Base-by-base conservation (phyloP, 2,113 vertebrate species). In the Herpetotheres cachinnans region DNA sequence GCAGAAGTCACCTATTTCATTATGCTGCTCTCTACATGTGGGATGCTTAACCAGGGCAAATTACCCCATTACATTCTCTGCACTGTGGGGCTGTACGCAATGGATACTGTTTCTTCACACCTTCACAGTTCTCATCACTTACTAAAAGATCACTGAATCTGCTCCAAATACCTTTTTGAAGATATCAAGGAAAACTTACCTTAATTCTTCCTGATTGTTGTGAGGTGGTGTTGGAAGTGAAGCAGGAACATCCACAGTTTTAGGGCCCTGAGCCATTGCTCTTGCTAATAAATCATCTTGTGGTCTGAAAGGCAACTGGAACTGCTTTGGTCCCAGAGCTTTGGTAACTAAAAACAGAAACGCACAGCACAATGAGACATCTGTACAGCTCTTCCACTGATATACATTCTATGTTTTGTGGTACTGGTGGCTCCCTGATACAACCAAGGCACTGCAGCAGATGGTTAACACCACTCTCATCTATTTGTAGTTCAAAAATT, bases 141-240 rank as follows among this genome's bases (percentile, higher is more conserved):
- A 56, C 20, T 38, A 29, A n/a, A 61, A 85, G 21, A 67, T 30
- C 18, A 71, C 58, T 82, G 55, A 61, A 94, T 54, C 40, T 76
- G 38, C 55, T 89, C 81, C 56, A 77, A 79, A 49, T 3, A 40
- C 1, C 1, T 17, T 42, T 50, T 2, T 47, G 36, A 46, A 84
- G 66, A 32, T 8, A 24, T 18, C 24, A 32, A 16, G n/a, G n/a
- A 69, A 63, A 80, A 54, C 93, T 52, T 91, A 99, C 99, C 99
- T 98, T 80, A 99, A 93, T 82, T 99, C 99, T 92, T 99, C 99
- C 95, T 99, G 99, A 92, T 99, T 99, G 97, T 99, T 99, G 95
- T 99, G 99, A 27, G 99, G 99, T 4, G 99, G 99, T 8, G 99
- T 99, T 18, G 99, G 99, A 49, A 99, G 98, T 0, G 99, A 99